These are phyloP conservation scores for Calcarius ornatus DNA, from an alignment of 2,113 vertebrate genomes.

Conservation along the genomic window DNA sequence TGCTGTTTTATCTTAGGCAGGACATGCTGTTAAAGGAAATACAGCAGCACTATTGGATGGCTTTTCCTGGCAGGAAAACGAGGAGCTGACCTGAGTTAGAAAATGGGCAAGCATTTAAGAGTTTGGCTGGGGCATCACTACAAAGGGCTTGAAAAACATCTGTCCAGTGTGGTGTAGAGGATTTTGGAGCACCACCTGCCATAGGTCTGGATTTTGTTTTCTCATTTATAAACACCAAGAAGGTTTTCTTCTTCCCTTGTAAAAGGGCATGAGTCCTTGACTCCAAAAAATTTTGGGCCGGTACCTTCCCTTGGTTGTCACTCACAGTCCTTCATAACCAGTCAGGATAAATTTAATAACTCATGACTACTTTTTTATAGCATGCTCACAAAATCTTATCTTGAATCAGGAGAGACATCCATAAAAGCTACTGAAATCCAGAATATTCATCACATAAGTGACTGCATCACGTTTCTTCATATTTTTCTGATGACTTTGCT, in stretches of 20 bases:
- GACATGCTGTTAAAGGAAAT: not conserved
- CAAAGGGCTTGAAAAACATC: not conserved
- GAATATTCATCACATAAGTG: not conserved
- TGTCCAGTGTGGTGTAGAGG: not conserved
- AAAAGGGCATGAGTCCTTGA: not conserved
- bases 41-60: not conserved
- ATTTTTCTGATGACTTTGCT: not conserved
- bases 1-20: not conserved
- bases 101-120: not conserved
- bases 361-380: not conserved
- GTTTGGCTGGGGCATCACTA: not conserved
- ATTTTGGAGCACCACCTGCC: not conserved
- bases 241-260: not conserved
- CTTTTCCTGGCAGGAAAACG: not conserved
- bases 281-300: not conserved
- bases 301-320: not conserved
- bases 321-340: not conserved
- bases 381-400: not conserved
- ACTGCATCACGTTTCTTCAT: not conserved
- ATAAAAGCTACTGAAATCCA: not conserved
- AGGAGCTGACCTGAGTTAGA: not conserved
- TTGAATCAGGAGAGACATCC: not conserved
- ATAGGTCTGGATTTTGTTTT: not conserved
- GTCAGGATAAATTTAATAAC: not conserved
- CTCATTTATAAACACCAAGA: not conserved